Conservation (phyloP, 35 echinoderm and acorn worm species). For the Strongylocentrotus purpuratus region DNA sequence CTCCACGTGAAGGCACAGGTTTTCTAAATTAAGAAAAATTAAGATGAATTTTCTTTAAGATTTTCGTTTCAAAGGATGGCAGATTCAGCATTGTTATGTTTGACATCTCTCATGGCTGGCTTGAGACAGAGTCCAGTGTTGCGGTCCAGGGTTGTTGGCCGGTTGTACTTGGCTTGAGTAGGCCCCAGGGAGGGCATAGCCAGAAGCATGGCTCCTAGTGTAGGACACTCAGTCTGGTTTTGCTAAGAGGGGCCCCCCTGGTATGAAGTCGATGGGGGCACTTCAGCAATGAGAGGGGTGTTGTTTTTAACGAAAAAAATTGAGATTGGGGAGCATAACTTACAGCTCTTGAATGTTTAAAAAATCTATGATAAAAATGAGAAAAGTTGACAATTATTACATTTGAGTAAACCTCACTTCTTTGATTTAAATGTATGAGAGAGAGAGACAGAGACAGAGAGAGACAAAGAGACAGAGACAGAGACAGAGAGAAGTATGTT, state of each 20-base stretch:
- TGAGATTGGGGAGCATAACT: too few relatives aligned
- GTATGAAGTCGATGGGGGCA: not conserved
- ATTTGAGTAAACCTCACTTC: not conserved
- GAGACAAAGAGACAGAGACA: not conserved
- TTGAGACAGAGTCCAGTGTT: slow-evolving; percentile 30
- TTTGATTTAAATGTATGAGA: not conserved
- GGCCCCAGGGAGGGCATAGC: not conserved
- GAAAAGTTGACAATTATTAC: not conserved
- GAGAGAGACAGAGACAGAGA: not conserved
- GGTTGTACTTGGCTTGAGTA: slow-evolving; percentile 12
- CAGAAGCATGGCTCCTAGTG: slow-evolving; percentile 10
- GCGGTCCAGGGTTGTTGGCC: slow-evolving; percentile 20
- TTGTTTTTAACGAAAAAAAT: too few relatives aligned
- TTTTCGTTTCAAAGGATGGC: not conserved
- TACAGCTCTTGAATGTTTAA: not conserved
- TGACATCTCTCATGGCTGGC: not conserved
- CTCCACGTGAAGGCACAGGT: too few relatives aligned
- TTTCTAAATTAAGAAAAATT: too few relatives aligned
- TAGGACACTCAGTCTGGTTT: not conserved
- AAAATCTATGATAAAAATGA: not conserved
- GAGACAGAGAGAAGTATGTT: not conserved
- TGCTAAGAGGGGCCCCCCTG: not conserved
- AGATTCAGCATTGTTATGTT: not conserved
- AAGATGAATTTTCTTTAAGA: not conserved
- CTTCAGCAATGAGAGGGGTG: not conserved